phyloP scores from a whole-genome alignment of 2,113 vertebrate genomes.

The Rhabdornis inornatus region DNA sequence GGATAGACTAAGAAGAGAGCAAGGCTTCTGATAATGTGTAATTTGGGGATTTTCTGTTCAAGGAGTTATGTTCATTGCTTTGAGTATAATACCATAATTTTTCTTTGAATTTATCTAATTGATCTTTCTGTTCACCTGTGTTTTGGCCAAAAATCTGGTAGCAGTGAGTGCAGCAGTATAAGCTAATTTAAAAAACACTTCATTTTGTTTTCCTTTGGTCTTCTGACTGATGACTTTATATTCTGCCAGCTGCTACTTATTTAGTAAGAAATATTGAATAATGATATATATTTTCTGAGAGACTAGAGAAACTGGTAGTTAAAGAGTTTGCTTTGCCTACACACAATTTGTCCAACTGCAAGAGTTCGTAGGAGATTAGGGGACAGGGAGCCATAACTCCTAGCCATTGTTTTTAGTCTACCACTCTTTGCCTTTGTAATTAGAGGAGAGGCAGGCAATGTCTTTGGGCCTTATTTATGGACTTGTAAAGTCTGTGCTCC shows the following conservation, averaged over 20 bases:
- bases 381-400: neutral
- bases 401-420: neutral
- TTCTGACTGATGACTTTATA: slow-evolving; percentile 2
- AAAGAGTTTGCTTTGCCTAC: neutral
- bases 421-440: neutral
- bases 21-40: neutral
- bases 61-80: neutral
- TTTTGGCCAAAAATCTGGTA: neutral
- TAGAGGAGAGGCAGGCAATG: neutral
- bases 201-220: slow-evolving; percentile 5
- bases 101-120: neutral
- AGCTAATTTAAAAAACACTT: neutral
- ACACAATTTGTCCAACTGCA: neutral
- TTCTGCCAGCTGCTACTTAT: neutral
- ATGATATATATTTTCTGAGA: neutral
- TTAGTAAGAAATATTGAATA: neutral
- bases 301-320: neutral
- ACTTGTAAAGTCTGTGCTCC: neutral
- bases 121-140: neutral
- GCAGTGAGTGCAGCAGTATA: neutral
- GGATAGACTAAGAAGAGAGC: neutral
- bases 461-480: neutral
- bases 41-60: neutral
- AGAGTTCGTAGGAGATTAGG: neutral
- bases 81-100: neutral